Evolutionary conservation across 2,113 vertebrate species (phyloP).

Genomic region (Myotis brandtii): DNA sequence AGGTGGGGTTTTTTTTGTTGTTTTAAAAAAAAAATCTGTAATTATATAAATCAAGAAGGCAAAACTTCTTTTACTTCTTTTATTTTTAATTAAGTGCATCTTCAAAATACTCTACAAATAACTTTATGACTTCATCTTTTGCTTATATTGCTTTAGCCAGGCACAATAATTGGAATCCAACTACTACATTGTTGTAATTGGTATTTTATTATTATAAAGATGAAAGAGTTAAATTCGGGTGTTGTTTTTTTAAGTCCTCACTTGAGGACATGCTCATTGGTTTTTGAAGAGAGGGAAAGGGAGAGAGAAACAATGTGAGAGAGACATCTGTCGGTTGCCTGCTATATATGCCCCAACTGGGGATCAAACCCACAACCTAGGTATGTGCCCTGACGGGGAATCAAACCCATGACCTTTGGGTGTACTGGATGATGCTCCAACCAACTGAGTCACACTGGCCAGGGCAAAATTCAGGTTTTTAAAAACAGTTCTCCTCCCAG

Average conservation of each 20-base stretch:
- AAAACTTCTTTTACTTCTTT: constrained; percentile 3
- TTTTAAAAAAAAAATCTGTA: constrained; percentile 18
- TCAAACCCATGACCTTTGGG: background rate
- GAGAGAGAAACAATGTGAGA: background rate
- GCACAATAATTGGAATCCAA: background rate
- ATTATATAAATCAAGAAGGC: background rate
- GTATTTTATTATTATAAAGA: background rate
- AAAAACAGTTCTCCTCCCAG: background rate
- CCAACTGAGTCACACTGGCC: background rate
- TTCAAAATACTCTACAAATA: constrained; percentile 33
- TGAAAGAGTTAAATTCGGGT: background rate
- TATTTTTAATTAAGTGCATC: constrained; percentile 1
- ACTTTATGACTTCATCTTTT: constrained; percentile 9
- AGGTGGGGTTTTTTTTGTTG: background rate
- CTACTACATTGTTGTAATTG: background rate
- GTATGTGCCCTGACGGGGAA: background rate
- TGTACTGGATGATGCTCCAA: background rate
- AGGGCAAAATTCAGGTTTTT: background rate
- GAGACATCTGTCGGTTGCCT: background rate
- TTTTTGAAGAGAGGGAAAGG: background rate
- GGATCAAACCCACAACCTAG: background rate
- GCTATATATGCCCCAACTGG: background rate
- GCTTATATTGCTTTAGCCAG: constrained; percentile 17
- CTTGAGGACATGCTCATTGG: background rate
- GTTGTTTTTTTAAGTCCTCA: background rate